These are phyloP conservation scores for Spisula subtruncata DNA, from an alignment of 2,888 invertebrate species.

Conservation along the genomic window DNA sequence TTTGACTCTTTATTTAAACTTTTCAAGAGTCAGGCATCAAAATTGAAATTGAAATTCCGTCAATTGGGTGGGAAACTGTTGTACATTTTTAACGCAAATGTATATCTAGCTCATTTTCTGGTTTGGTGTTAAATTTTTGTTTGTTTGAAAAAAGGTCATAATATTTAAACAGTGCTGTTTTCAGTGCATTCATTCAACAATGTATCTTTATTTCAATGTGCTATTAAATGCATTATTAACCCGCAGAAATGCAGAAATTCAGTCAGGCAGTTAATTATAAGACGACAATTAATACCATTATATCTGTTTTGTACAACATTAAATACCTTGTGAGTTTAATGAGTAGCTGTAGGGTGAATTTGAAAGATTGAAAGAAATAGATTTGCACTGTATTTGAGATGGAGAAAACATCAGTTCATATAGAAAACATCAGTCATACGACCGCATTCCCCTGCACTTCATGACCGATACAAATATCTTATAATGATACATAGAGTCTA, in stretches of 20 bases:
- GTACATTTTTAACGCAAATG: too few species aligned
- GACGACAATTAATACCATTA: neutral
- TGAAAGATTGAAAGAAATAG: conserved; percentile 14
- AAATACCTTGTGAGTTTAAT: neutral
- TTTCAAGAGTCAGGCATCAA: too few species aligned
- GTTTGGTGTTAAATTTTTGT: too few species aligned
- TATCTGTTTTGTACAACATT: neutral
- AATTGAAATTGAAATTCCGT: neutral
- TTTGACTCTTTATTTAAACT: too few species aligned
- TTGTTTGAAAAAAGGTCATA: too few species aligned
- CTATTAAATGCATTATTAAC: neutral
- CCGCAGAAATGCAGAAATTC: neutral
- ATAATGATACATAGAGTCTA: neutral
- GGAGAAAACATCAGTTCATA: too few species aligned
- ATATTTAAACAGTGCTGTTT: too few species aligned
- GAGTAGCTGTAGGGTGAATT: neutral
- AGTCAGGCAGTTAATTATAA: neutral
- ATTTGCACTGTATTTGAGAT: neutral
- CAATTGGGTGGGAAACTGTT: too few species aligned
- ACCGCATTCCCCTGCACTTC: neutral
- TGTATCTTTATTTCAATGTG: neutral
- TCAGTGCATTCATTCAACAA: too few species aligned
- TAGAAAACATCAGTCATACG: conserved; percentile 12
- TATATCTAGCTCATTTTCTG: too few species aligned
- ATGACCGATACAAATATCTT: conserved; percentile 14